phyloP scores from a whole-genome alignment of 2,888 invertebrate genomes.

The Smittia sp. region DNA sequence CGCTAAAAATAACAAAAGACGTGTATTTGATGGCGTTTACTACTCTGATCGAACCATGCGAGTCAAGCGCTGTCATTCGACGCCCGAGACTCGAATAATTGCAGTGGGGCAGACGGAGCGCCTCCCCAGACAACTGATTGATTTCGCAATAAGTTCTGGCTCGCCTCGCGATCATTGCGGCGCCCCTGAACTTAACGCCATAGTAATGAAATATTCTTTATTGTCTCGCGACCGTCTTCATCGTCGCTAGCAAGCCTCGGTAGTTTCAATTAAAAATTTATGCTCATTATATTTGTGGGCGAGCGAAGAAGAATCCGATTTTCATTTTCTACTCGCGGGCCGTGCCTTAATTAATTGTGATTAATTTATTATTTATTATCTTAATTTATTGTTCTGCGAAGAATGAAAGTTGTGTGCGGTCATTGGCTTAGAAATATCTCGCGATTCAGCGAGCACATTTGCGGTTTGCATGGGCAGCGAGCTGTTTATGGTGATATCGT shows the following conservation, averaged over 20 bases:
- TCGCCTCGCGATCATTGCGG: too few species aligned
- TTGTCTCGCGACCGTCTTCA: background rate
- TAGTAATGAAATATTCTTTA: background rate
- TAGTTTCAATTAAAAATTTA: constrained; percentile 2
- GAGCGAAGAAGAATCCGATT: background rate
- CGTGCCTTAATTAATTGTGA: constrained; percentile 22
- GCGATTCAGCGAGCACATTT: background rate
- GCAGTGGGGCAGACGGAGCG: too few species aligned
- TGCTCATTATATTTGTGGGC: background rate
- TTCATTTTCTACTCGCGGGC: background rate
- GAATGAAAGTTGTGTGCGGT: background rate
- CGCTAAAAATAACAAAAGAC: constrained; percentile 23
- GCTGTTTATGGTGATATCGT: background rate
- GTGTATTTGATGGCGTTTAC: constrained; percentile 11
- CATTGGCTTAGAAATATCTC: background rate
- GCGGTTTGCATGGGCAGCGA: background rate
- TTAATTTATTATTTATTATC: constrained; percentile 20
- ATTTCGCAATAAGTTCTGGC: too few species aligned
- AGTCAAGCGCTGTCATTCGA: too few species aligned
- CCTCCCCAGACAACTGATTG: too few species aligned
- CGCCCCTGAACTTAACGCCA: background rate
- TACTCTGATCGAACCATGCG: background rate
- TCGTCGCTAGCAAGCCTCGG: background rate
- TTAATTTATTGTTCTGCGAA: constrained; percentile 1
- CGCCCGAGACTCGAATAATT: too few species aligned